These are phyloP conservation scores for Oostethus manadensis DNA, from an alignment of 2,113 vertebrate species.

Conservation along the genomic window DNA sequence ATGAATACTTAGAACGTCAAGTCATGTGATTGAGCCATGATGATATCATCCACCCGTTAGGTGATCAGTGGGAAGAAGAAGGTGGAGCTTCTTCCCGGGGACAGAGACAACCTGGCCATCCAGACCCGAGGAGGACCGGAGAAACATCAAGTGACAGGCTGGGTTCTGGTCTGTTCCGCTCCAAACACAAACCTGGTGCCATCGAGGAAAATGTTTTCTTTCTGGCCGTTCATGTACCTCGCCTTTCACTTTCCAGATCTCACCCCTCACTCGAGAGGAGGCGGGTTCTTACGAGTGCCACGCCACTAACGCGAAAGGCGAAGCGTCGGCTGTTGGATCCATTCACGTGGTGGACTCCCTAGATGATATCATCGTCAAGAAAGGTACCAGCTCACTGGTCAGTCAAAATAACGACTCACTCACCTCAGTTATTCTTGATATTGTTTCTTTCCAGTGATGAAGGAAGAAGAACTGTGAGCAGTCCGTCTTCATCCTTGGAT, in stretches of 20 bases:
- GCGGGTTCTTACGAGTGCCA: conserved; percentile 87
- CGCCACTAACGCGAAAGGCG: conserved; percentile 81
- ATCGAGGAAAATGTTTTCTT: neutral
- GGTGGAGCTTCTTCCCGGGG: conserved; percentile 84
- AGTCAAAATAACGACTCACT: neutral
- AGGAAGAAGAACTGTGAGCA: conserved; percentile 60
- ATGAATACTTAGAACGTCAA: no score
- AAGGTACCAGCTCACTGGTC: conserved; percentile 61
- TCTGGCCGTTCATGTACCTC: neutral
- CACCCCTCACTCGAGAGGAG: conserved; percentile 83
- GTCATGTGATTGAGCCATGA: neutral
- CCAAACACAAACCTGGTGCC: neutral
- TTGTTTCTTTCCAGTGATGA: conserved; percentile 42
- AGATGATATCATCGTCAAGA: conserved; percentile 74
- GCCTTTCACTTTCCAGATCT: conserved; percentile 71
- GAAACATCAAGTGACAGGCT: conserved; percentile 92
- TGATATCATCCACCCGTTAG: conserved; percentile 18
- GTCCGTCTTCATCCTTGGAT: neutral
- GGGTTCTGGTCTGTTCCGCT: conserved; percentile 81
- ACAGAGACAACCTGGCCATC: conserved; percentile 87
- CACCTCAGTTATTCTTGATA: neutral
- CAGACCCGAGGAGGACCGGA: conserved; percentile 91
- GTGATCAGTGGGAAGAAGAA: conserved; percentile 58
- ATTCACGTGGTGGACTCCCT: conserved; percentile 80
- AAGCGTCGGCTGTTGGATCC: conserved; percentile 78